Evolutionary conservation across 2,797 vertebrate genomes (phyloP).

Genomic region (Gymnopithys bicolor): DNA sequence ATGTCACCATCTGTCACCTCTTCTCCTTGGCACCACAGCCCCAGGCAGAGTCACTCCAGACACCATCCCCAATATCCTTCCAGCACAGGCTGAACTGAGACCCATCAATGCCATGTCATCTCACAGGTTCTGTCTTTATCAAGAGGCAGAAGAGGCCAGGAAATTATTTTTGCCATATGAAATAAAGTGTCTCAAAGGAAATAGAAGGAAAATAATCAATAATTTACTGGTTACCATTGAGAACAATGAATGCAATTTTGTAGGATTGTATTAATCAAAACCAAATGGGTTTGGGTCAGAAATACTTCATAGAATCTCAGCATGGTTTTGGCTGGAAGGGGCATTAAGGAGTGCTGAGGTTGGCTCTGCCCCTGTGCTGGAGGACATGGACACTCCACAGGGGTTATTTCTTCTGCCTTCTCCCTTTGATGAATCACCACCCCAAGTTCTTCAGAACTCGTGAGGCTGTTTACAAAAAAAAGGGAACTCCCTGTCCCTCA

Average conservation of each 20-base stretch:
- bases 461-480: background rate
- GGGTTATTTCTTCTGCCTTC: background rate
- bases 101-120: background rate
- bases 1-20: background rate
- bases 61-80: background rate
- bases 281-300: background rate
- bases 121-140: background rate
- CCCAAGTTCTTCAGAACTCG: background rate
- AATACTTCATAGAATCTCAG: background rate
- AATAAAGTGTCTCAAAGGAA: background rate
- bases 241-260: background rate
- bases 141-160: background rate
- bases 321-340: background rate
- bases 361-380: background rate
- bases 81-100: background rate
- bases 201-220: background rate
- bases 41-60: background rate
- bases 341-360: background rate
- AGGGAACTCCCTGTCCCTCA: background rate
- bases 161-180: background rate
- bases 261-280: background rate
- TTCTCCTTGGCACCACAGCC: background rate
- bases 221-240: background rate
- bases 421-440: background rate
- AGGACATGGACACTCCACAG: rapidly evolving